Evolutionary conservation across 2,113 vertebrate genomes (phyloP), one percentile per base, ranked within the genome.

Genomic region (Dunckerocampus dactyliophorus): DNA sequence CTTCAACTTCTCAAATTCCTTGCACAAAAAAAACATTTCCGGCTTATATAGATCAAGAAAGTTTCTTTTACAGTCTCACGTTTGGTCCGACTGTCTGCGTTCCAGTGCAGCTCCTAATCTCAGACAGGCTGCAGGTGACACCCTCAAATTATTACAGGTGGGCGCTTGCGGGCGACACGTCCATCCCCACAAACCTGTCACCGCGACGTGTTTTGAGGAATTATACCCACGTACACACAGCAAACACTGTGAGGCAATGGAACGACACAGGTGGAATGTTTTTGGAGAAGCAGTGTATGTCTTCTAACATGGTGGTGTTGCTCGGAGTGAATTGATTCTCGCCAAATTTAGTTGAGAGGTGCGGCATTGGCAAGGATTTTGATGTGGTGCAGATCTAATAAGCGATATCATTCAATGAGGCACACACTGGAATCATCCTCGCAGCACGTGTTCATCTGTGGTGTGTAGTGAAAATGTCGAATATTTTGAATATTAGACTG

Each of bases 251-350:
- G 79, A 74, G 84, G 82, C 73, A 69, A 79, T 82, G 62, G 85
- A 81, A 82, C 85, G 84, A 88, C 84, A 86, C 86, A 84, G 84
- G 84, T 83, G 72, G 80, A 83, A 85, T 81, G 75, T 86, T 84
- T 81, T 66, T 70, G 62, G 63, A 69, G n/a, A n/a, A n/a, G n/a
- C n/a, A n/a, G n/a, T n/a, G n/a, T n/a, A n/a, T n/a, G n/a, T n/a
- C 24, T 28, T 28, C 24, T 28, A 28, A 28, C 31, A 34, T 7
- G 31, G 7, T 34, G 31, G 5, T 28, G 24, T 28, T 34, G n/a
- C n/a, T n/a, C n/a, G n/a, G n/a, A 34, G 31, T 34, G 31, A 34
- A 34, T 8, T 34, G 31, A 34, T 34, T 34, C 6, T 34, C 31
- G 6, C 31, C 31, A 34, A 34, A 34, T 5, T 34, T 34, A 3